Evolutionary conservation across 2,113 vertebrate genomes (phyloP).

Genomic region (Salvator merianae): DNA sequence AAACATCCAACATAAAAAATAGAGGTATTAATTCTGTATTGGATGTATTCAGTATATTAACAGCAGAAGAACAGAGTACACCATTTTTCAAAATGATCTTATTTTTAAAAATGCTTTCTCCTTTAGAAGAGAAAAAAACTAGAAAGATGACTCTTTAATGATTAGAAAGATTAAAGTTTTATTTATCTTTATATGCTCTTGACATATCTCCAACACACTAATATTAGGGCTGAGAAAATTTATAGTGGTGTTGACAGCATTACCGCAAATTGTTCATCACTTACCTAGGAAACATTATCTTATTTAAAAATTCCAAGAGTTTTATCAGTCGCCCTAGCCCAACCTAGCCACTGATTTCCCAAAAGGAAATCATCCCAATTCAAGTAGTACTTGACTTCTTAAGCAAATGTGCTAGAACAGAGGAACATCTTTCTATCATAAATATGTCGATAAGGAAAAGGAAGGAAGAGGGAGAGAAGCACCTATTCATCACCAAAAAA

Average conservation of each 20-base stretch:
- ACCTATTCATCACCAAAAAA: background rate
- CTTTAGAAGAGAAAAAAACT: slow-evolving; percentile 4
- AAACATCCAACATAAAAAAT: background rate
- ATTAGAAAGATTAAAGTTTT: slow-evolving; percentile 53
- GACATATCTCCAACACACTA: slow-evolving; percentile 51
- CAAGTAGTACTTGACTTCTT: too few relatives aligned
- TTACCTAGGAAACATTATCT: slow-evolving; percentile 28
- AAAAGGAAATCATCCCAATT: background rate
- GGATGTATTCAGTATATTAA: slow-evolving; percentile 15
- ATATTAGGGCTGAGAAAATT: slow-evolving; percentile 16
- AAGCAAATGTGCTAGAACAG: background rate
- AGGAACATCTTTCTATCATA: too few relatives aligned
- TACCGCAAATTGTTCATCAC: slow-evolving; percentile 31
- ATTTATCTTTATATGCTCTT: slow-evolving; percentile 47
- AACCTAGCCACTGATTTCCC: too few relatives aligned
- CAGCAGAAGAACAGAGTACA: background rate
- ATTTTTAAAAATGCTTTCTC: slow-evolving; percentile 32
- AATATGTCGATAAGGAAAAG: too few relatives aligned
- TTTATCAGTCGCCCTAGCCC: too few relatives aligned
- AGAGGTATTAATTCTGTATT: background rate
- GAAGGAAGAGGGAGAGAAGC: too few relatives aligned
- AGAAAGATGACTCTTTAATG: slow-evolving; percentile 30
- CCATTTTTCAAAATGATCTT: too few relatives aligned
- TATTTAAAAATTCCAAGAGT: slow-evolving; percentile 17
- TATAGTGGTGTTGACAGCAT: slow-evolving; percentile 26